A percentile compares a stretch with the other conserved stretches of the same genome.
Evolutionary conservation across 2,113 vertebrate genomes (phyloP).

Genomic region (Callospermophilus lateralis): DNA sequence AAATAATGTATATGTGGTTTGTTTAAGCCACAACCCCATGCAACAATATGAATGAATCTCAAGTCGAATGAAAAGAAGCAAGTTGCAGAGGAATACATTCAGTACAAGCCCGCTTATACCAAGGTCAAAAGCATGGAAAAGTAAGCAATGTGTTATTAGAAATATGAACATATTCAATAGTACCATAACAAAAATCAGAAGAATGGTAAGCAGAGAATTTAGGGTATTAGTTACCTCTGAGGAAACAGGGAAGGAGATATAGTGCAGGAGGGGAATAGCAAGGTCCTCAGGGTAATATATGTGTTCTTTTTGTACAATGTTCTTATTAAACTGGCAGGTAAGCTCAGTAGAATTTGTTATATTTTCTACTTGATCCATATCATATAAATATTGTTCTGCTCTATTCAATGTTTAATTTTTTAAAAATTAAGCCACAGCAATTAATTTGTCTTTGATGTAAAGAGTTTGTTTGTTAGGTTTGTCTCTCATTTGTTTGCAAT

Average conservation of each 20-base stretch:
- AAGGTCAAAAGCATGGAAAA: not conserved
- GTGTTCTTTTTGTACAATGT: not conserved
- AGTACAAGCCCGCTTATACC: not conserved
- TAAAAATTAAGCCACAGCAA: slow-evolving; percentile 48
- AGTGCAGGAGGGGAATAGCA: not conserved
- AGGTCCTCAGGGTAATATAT: not conserved
- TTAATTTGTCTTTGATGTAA: slow-evolving; percentile 50
- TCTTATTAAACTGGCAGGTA: slow-evolving; percentile 44
- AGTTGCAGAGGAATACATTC: not conserved
- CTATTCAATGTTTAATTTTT: slow-evolving; percentile 48
- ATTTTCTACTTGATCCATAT: slow-evolving; percentile 23
- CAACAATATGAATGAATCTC: slow-evolving; percentile 21
- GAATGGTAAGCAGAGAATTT: not conserved
- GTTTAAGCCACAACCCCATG: not conserved
- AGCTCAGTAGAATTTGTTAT: not conserved
- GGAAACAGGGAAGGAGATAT: not conserved
- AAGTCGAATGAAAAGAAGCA: slow-evolving; percentile 27
- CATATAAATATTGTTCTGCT: slow-evolving; percentile 57
- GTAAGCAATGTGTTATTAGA: slow-evolving; percentile 7
- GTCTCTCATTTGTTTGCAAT: slow-evolving; percentile 76
- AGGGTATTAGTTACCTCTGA: not conserved
- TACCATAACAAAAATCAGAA: slow-evolving; percentile 33
- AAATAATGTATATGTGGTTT: not conserved
- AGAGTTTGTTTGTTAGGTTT: slow-evolving; percentile 45
- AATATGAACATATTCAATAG: slow-evolving; percentile 37